Percentiles rank a stretch among this genome's conserved stretches.
These are phyloP conservation scores for Elysia crispata DNA, from an alignment of 2,888 invertebrate species.

Conservation along the genomic window DNA sequence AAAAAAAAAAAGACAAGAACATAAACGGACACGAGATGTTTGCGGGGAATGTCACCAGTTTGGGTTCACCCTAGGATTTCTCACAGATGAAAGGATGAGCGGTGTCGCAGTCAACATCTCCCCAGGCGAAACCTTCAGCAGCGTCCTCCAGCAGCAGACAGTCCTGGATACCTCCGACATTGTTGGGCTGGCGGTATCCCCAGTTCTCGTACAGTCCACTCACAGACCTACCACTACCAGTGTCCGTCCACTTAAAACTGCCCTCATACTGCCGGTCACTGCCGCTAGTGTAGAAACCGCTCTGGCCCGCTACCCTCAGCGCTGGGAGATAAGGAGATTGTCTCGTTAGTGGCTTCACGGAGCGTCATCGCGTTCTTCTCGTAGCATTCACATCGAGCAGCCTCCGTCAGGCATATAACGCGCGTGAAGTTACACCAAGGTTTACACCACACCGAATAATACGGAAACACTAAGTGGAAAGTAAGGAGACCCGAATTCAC, in stretches of 20 bases:
- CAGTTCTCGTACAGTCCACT: slow-evolving; percentile 49
- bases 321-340: neutral
- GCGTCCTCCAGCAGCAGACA: slow-evolving; percentile 64
- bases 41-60: too few relatives aligned
- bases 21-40: too few relatives aligned
- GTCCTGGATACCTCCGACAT: slow-evolving; percentile 62
- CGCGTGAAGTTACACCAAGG: too few relatives aligned
- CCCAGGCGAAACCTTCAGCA: slow-evolving; percentile 59
- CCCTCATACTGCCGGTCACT: slow-evolving; percentile 57
- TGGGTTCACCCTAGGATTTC: neutral
- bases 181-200: slow-evolving; percentile 64
- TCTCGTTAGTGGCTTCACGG: too few relatives aligned
- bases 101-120: slow-evolving; percentile 60
- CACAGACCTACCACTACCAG: slow-evolving; percentile 51
- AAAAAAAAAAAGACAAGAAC: too few relatives aligned
- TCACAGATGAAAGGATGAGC: slow-evolving; percentile 66
- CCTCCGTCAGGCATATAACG: too few relatives aligned
- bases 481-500: too few relatives aligned
- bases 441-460: too few relatives aligned
- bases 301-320: slow-evolving; percentile 51
- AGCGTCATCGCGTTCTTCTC: too few relatives aligned
- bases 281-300: slow-evolving; percentile 60
- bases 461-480: too few relatives aligned
- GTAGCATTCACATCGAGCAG: too few relatives aligned
- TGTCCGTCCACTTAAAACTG: slow-evolving; percentile 59